A percentile compares a stretch with the other conserved stretches of the same genome.
These are phyloP conservation scores for Rhodophaea formosa DNA, from an alignment of 2,888 invertebrate genomes.

Conservation along the genomic window DNA sequence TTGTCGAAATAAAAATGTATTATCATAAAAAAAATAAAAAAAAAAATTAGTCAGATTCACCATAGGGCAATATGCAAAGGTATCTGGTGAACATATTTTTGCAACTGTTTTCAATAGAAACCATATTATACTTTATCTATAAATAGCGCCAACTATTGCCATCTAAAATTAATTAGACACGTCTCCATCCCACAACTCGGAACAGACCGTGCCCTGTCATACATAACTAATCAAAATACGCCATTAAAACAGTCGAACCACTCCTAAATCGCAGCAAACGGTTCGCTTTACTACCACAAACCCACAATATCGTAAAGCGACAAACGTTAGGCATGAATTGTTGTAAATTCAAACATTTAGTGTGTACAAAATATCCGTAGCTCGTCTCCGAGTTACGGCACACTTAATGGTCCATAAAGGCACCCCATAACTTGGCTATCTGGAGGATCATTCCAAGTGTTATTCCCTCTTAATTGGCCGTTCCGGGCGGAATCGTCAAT, in stretches of 20 bases:
- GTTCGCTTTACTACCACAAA: slow-evolving; percentile 25
- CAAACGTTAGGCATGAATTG: slow-evolving; percentile 21
- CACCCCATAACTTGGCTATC: slow-evolving; percentile 79
- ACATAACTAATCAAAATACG: slow-evolving; percentile 36
- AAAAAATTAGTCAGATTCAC: too few species aligned
- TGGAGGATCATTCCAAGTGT: slow-evolving; percentile 70
- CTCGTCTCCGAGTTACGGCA: slow-evolving; percentile 50
- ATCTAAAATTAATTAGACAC: not conserved
- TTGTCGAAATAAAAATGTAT: too few species aligned
- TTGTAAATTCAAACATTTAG: slow-evolving; percentile 48
- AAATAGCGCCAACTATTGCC: too few species aligned
- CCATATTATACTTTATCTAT: too few species aligned
- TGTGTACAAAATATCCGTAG: slow-evolving; percentile 47
- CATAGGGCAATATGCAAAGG: too few species aligned
- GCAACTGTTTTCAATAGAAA: too few species aligned
- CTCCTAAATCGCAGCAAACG: slow-evolving; percentile 26
- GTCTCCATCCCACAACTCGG: not conserved
- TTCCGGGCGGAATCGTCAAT: slow-evolving; percentile 79
- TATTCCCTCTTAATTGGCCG: slow-evolving; percentile 78
- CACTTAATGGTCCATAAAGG: slow-evolving; percentile 74
- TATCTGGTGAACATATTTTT: too few species aligned
- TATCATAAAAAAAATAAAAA: too few species aligned
- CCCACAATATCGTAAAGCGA: slow-evolving; percentile 27
- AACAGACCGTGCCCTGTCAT: slow-evolving; percentile 24
- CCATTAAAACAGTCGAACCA: slow-evolving; percentile 33